Conservation (phyloP, 1,140 invertebrate species). For the Halictus rubicundus region DNA sequence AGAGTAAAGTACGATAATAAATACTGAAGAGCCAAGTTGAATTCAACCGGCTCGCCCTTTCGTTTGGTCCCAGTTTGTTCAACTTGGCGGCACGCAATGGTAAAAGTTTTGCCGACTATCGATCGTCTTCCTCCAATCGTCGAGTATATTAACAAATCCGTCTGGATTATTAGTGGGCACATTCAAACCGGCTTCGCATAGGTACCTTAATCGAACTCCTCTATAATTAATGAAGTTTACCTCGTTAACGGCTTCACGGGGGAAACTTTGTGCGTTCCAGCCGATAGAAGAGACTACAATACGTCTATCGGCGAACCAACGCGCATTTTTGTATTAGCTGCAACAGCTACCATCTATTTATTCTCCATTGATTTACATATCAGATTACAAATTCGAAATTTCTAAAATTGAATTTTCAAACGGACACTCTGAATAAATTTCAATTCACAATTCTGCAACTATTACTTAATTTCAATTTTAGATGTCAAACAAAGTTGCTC, state of each 20-base stretch:
- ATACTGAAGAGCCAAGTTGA: not conserved
- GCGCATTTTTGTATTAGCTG: not conserved
- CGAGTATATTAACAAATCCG: slow-evolving; percentile 44
- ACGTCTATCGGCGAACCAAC: not conserved
- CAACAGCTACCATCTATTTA: not conserved
- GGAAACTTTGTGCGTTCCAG: slow-evolving; percentile 14
- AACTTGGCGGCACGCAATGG: slow-evolving; percentile 10
- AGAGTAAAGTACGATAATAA: not conserved
- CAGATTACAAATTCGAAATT: too few species aligned
- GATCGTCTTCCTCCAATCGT: slow-evolving; percentile 34
- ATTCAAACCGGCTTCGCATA: slow-evolving; percentile 2
- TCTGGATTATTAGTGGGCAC: slow-evolving; percentile 26
- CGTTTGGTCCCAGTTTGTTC: not conserved
- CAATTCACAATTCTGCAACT: too few species aligned
- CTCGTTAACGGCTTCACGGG: slow-evolving; percentile 37
- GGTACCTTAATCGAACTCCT: slow-evolving; percentile 34
- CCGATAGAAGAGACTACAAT: not conserved
- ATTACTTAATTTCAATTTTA: too few species aligned
- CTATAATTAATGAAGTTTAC: slow-evolving; percentile 45
- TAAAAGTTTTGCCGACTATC: slow-evolving; percentile 24
- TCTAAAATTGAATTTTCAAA: too few species aligned
- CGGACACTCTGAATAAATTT: too few species aligned
- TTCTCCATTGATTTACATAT: too few species aligned
- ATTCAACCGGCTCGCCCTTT: not conserved
- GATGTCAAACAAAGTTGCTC: too few species aligned